Evolutionary conservation across 2,888 invertebrate species (phyloP).

Genomic region (Heliconius aoede): DNA sequence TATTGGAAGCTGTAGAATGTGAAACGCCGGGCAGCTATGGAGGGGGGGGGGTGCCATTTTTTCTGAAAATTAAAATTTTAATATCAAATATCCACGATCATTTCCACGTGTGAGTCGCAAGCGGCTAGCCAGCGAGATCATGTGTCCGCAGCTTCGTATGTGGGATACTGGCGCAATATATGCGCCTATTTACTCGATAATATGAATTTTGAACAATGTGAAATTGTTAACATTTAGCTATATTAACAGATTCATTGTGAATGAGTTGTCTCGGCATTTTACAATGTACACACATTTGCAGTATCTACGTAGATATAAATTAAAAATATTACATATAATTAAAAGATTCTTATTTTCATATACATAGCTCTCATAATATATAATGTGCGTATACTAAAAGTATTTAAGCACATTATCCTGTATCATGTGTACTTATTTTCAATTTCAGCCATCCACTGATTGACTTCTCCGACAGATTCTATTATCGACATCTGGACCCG

Average conservation of each 20-base stretch:
- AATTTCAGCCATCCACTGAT: neutral
- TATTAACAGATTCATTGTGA: too few species aligned
- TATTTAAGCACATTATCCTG: neutral
- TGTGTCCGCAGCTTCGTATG: neutral
- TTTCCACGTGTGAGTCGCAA: neutral
- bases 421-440: neutral
- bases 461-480: too few species aligned
- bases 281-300: neutral
- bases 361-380: too few species aligned
- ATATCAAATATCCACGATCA: conserved; percentile 28
- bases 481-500: too few species aligned
- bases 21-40: conserved; percentile 19
- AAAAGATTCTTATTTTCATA: neutral
- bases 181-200: neutral
- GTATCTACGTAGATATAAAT: neutral
- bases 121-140: neutral
- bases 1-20: conserved; percentile 15
- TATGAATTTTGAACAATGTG: neutral
- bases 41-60: conserved; percentile 30
- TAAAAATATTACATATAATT: neutral
- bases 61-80: conserved; percentile 36
- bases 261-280: too few species aligned
- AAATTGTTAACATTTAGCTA: neutral
- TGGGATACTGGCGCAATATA: neutral
- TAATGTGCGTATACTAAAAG: too few species aligned